phyloP scores from a whole-genome alignment of 1,140 invertebrate genomes.

The Mylabris phalerata region DNA sequence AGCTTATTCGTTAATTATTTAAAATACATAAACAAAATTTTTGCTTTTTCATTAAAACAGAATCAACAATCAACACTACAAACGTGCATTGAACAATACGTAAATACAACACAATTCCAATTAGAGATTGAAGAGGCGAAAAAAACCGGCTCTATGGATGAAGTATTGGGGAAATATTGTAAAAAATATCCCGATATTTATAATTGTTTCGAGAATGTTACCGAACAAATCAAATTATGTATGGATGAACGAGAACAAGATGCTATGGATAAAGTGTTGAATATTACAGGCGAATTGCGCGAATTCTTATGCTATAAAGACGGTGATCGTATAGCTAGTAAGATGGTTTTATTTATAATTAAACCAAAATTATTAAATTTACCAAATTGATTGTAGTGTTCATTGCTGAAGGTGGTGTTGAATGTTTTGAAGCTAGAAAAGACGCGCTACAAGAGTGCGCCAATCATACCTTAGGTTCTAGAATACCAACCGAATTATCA shows the following conservation, averaged over 20 bases:
- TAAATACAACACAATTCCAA: conserved; percentile 40
- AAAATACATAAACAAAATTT: neutral
- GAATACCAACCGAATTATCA: conserved; percentile 42
- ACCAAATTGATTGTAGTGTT: conserved; percentile 54
- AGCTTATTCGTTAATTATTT: neutral
- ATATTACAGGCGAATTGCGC: conserved; percentile 58
- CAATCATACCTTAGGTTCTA: conserved; percentile 49
- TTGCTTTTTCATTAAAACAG: conserved; percentile 22
- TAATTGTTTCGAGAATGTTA: conserved; percentile 55
- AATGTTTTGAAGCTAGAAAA: conserved; percentile 58
- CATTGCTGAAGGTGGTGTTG: conserved; percentile 66
- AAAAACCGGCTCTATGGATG: conserved; percentile 48
- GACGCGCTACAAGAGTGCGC: conserved; percentile 55
- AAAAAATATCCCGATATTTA: conserved; percentile 52
- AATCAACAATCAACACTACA: conserved; percentile 28
- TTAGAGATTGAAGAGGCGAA: conserved; percentile 54
- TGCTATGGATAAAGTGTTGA: conserved; percentile 52
- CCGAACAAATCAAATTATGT: conserved; percentile 52
- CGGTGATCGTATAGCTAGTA: conserved; percentile 71
- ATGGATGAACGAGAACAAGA: conserved; percentile 53
- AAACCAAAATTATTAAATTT: too few species aligned
- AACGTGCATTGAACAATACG: conserved; percentile 22
- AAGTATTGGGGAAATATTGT: conserved; percentile 64
- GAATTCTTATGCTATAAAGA: conserved; percentile 70
- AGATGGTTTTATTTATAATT: conserved; percentile 28